A percentile compares a stretch with the other conserved stretches of the same genome.
Evolutionary conservation across 1,140 invertebrate genomes (phyloP).

Genomic region (Magallana angulata): DNA sequence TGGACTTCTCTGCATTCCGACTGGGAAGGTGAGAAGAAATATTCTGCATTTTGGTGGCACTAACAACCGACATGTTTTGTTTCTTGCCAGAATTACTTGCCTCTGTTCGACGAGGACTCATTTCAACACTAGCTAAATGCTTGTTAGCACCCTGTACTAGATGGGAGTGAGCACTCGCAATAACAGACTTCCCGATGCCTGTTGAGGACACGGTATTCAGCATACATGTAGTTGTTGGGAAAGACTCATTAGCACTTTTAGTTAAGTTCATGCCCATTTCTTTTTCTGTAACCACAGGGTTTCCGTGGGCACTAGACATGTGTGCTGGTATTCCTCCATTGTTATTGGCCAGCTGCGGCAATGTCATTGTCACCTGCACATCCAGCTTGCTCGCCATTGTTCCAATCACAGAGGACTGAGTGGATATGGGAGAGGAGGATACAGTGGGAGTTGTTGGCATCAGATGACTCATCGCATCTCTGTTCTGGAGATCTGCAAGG

Average conservation of each 20-base stretch:
- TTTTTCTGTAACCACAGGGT: neutral
- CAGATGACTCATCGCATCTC: neutral
- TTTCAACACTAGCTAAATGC: constrained; percentile 7
- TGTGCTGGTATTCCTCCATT: neutral
- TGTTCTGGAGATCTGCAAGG: neutral
- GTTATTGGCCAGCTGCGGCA: constrained; percentile 22
- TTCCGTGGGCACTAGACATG: neutral
- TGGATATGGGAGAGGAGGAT: constrained; percentile 14
- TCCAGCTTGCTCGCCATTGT: constrained; percentile 21
- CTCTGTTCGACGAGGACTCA: neutral
- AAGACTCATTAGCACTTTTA: neutral
- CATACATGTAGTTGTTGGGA: neutral
- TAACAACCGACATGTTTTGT: constrained; percentile 30
- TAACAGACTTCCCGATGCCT: neutral
- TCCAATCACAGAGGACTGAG: constrained; percentile 12
- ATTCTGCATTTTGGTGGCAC: neutral
- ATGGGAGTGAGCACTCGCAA: constrained; percentile 27
- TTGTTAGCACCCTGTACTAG: neutral
- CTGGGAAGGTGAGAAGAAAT: neutral
- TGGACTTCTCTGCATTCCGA: neutral
- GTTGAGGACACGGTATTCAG: neutral
- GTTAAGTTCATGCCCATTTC: constrained; percentile 39
- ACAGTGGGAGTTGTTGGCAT: constrained; percentile 16
- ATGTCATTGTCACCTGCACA: constrained; percentile 12
- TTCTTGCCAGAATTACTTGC: neutral